phyloP scores from a whole-genome alignment of 2,113 vertebrate genomes.

The Neodontobutis hainanensis region DNA sequence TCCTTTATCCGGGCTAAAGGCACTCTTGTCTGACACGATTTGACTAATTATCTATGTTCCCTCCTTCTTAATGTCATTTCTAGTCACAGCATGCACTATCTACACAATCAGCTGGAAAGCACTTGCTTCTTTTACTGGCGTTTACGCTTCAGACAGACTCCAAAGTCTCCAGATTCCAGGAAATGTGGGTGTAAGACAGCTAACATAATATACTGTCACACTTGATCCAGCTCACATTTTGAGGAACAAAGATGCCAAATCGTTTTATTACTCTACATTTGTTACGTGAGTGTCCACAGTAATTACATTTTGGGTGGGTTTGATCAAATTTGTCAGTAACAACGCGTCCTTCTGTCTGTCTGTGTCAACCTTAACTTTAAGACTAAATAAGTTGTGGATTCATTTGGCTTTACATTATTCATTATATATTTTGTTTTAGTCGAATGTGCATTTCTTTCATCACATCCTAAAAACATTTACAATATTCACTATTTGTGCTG shows the following conservation, averaged over 20 bases:
- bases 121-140: slow-evolving; percentile 39
- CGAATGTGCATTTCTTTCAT: not conserved
- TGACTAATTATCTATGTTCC: slow-evolving; percentile 18
- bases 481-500: not conserved
- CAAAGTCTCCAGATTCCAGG: slow-evolving; percentile 43
- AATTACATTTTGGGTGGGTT: slow-evolving; percentile 45
- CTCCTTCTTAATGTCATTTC: slow-evolving; percentile 41
- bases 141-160: slow-evolving; percentile 36
- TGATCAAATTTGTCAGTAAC: slow-evolving; percentile 36
- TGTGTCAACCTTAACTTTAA: slow-evolving; percentile 16
- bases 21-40: slow-evolving; percentile 16
- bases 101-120: slow-evolving; percentile 54
- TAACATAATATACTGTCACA: slow-evolving; percentile 43
- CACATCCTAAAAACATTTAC: not conserved
- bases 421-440: not conserved
- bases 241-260: slow-evolving; percentile 40
- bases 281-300: slow-evolving; percentile 25
- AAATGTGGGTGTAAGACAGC: slow-evolving; percentile 52
- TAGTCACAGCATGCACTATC: slow-evolving; percentile 38
- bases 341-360: slow-evolving; percentile 41
- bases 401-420: not conserved
- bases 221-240: slow-evolving; percentile 40
- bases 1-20: slow-evolving; percentile 31
- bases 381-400: slow-evolving; percentile 16
- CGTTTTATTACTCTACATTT: slow-evolving; percentile 31